Base-by-base conservation (phyloP, 2,797 vertebrate genomes). In the Leuciscus waleckii region DNA sequence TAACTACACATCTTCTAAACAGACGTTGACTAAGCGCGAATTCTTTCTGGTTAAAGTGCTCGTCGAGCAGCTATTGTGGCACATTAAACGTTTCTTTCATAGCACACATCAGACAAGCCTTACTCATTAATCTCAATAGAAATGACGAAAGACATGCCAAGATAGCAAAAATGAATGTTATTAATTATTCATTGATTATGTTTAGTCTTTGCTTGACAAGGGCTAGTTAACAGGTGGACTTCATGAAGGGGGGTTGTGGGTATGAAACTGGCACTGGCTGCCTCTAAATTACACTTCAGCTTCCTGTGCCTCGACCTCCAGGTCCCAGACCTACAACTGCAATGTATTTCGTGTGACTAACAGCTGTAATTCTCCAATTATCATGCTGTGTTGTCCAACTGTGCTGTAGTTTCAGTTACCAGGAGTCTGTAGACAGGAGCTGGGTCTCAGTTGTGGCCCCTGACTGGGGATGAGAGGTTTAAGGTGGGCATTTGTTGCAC, bases 341-440 rank as follows among this genome's bases (percentile, higher is more conserved):
- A 88, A 91, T 93, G 90, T 95, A 95, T 95, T 92, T 94, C 91
- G 91, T 94, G 93, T 93, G 95, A 96, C 95, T 95, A 96, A 96
- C 92, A 94, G 94, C 93, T 96, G 94, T 95, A 94, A 95, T 94
- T 93, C 93, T 93, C 92, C 94, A 94, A 94, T 96, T 94, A 94
- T 93, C 95, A 94, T 92, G 93, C 93, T 93, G 91, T 87, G 87
- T 91, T 92, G 89, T 93, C 95, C 94, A 94, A 94, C 94, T 93
- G 93, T 81, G 92, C 90, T 89, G 90, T 90, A 94, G 93, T 90
- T 94, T 94, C 89, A 91, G 93, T 94, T 95, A 93, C 94, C 91
- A 92, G 91, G 90, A 92, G 88, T 81, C 84, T 61, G 35, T 17
- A 58, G 89, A 86, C 87, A 88, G 88, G 82, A 85, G 58, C 79